Base-by-base conservation (phyloP, 2,797 vertebrate genomes). In the Balearica regulorum region DNA sequence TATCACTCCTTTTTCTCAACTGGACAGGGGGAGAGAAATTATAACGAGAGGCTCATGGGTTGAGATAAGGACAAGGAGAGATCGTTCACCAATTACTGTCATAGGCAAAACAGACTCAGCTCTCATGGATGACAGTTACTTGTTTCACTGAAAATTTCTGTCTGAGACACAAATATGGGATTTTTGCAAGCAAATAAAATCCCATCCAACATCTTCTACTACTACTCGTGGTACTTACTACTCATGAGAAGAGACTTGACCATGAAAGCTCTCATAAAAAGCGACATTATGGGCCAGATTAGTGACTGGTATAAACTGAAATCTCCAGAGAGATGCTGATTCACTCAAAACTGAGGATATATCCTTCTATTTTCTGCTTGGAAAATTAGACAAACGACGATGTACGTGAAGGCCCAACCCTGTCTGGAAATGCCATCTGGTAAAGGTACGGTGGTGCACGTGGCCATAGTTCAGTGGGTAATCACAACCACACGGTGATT, bases 391-490 rank as follows among this genome's bases (percentile, higher is more conserved):
- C 79, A 18, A 57, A 57, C 0, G 1, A 7, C 1, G 0, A 14
- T 16, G 54, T 37, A 41, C 6, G 7, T 80, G 85, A 83, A 95
- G 54, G 35, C 46, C 72, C 82, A 25, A 35, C 15, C 81, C 84
- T 25, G 26, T 92, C 91, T 94, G 92, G 91, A 93, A 94, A 86
- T 33, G 69, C 57, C 87, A 89, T 81, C 60, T 76, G 89, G 71
- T 81, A 18, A 76, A 93, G 87, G 87, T 77, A 58, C 6, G 3
- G 61, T 8, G 43, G 41, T 53, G 68, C 24, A 54, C 19, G 8
- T 60, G 81, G 60, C 69, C 64, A 9, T 41, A 17, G 39, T 37
- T 71, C 64, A 13, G 21, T 24, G 71, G 72, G 24, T 26, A 65
- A 78, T 79, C 26, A 1, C 87, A 88, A 76, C 82, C 93, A 53